Conservation (phyloP, 2,888 invertebrate species). For the Halictus quadricinctus region DNA sequence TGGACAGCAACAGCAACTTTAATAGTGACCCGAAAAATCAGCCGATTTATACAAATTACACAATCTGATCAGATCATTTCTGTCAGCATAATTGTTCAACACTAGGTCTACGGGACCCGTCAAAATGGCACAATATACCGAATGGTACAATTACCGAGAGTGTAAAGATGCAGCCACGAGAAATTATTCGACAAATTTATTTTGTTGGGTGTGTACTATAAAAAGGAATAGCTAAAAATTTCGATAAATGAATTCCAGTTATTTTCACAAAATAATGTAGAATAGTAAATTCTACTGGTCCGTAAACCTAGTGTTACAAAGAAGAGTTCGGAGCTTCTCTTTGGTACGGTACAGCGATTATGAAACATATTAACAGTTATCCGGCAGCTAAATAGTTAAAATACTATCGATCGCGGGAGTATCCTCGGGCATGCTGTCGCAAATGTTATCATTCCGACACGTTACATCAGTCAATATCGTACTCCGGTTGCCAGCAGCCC, state of each 20-base stretch:
- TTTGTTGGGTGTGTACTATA: too few relatives aligned
- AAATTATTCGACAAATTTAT: too few relatives aligned
- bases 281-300: too few relatives aligned
- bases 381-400: neutral
- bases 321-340: neutral
- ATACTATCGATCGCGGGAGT: neutral
- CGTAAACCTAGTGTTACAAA: neutral
- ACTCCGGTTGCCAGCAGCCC: neutral
- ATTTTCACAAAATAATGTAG: too few relatives aligned
- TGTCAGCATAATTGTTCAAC: neutral
- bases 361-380: neutral
- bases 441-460: neutral
- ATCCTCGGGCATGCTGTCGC: neutral
- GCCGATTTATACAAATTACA: neutral
- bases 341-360: too few relatives aligned
- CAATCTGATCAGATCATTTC: neutral
- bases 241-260: too few relatives aligned
- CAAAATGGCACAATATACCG: too few relatives aligned
- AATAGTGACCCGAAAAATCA: neutral
- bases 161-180: too few relatives aligned
- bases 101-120: too few relatives aligned
- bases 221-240: too few relatives aligned
- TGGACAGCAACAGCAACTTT: neutral
- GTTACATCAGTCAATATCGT: neutral
- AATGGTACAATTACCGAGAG: too few relatives aligned